Percentiles rank a stretch among this genome's conserved stretches.
These are phyloP conservation scores for Machaerirhynchus nigripectus DNA, from an alignment of 2,113 vertebrate species.

Conservation along the genomic window DNA sequence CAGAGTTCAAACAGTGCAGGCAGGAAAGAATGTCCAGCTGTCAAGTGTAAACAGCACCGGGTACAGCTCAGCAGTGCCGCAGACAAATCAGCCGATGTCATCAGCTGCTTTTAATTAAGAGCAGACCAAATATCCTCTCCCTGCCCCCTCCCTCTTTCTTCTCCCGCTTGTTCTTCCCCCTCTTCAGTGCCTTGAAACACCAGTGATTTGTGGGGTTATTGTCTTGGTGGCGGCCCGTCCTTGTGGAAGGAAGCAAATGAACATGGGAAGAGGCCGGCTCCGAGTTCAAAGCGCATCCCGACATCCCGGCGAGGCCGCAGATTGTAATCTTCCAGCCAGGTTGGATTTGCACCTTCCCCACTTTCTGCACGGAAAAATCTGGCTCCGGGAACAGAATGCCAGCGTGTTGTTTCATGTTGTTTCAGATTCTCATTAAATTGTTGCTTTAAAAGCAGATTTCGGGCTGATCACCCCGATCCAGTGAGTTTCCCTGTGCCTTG, in stretches of 20 bases:
- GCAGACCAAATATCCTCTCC: conserved; percentile 37
- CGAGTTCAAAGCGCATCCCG: conserved; percentile 54
- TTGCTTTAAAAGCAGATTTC: neutral
- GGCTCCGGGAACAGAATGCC: neutral
- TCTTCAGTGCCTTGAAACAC: conserved; percentile 32
- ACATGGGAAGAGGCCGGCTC: conserved; percentile 15
- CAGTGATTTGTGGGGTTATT: conserved; percentile 51
- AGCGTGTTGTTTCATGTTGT: neutral
- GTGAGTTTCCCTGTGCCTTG: neutral
- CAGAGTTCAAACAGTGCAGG: conserved; percentile 66
- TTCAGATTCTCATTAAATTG: neutral
- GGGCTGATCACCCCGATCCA: neutral
- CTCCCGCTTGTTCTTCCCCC: neutral
- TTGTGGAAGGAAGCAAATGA: conserved; percentile 38
- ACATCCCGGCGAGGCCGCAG: conserved; percentile 29
- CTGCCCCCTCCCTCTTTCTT: neutral
- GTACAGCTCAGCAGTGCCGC: conserved; percentile 61
- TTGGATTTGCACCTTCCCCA: neutral
- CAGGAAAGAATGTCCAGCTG: conserved; percentile 73
- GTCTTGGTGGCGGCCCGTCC: conserved; percentile 38
- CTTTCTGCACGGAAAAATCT: neutral
- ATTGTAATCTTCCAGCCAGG: conserved; percentile 31
- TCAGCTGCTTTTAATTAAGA: conserved; percentile 70
- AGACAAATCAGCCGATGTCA: conserved; percentile 66
- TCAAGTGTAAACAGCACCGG: conserved; percentile 55